Base-by-base conservation (phyloP, 64 coral and sea anemone genomes). In the Platygyra sinensis region DNA sequence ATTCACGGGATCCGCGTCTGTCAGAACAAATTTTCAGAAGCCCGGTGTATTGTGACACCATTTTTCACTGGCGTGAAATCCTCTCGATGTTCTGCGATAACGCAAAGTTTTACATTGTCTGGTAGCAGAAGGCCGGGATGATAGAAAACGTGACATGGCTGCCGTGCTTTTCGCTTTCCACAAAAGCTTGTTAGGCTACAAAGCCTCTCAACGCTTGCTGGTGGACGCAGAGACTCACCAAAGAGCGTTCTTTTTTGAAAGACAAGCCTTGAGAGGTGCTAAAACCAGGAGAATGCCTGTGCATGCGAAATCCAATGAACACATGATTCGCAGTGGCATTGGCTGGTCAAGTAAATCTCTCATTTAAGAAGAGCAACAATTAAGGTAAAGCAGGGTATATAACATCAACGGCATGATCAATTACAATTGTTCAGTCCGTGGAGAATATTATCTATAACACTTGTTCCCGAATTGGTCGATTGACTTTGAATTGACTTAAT, bases 101-200 rank as follows among this genome's bases (percentile, higher is more conserved):
- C 20, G 72, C 89, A 8, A 97, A 91, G 61, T 64, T 87, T 31
- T 87, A 88, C 51, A 80, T n/a, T 94, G 62, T 84, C 83, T 32
- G n/a, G 73, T 87, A 33, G 60, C 76, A 59, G 85, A 67, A 2
- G 39, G 72, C 12, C 75, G 32, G 27, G 72, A 83, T 20, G 52
- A 33, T n/a, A 2, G 74, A 72, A 0, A 72, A 72, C 2, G 49
- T 74, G 25, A 89, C 73, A 49, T n/a, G n/a, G n/a, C n/a, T 82
- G 25, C 18, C 77, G 79, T 24, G 86, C 62, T n/a, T 8, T 97
- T 78, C 72, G 83, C 80, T 30, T 97, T 97, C 87, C 79, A 86
- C n/a, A 94, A 76, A 75, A 92, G 95, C n/a, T 79, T 94, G 61
- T 97, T 77, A 15, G 86, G 88, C 49, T 81, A 91, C 76, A 92